A percentile compares a stretch with the other conserved stretches of the same genome.
Evolutionary conservation across 2,888 invertebrate species (phyloP).

Genomic region (Carabus problematicus): DNA sequence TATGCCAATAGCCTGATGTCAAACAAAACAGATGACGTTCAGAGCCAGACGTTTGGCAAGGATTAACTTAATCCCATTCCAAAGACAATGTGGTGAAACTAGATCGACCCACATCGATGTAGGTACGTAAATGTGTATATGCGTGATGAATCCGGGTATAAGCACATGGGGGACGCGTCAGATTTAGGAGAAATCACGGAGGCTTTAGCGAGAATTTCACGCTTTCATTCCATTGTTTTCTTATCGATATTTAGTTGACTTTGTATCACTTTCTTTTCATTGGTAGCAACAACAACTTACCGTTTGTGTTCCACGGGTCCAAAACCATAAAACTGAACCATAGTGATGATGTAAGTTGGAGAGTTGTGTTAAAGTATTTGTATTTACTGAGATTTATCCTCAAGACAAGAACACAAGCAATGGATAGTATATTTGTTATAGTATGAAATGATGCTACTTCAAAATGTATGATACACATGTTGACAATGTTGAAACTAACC

Average conservation of each 20-base stretch:
- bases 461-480: no score
- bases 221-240: constrained; percentile 16
- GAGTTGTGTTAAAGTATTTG: no score
- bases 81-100: constrained; percentile 41
- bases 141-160: constrained; percentile 4
- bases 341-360: no score
- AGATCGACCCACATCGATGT: constrained; percentile 30
- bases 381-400: no score
- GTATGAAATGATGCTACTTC: no score
- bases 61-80: constrained; percentile 41
- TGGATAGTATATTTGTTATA: no score
- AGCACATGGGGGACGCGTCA: constrained; percentile 12
- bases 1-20: constrained; percentile 36
- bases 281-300: not conserved
- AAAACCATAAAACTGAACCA: no score
- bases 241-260: constrained; percentile 20
- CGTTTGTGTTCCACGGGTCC: no score
- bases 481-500: no score
- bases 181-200: constrained; percentile 9
- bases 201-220: constrained; percentile 7
- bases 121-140: not conserved
- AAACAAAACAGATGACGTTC: constrained; percentile 38
- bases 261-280: constrained; percentile 6
- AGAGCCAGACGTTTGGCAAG: constrained; percentile 32
- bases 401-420: no score